These are phyloP conservation scores for Mythimna lalbum DNA, from an alignment of 2,888 invertebrate genomes.

Conservation along the genomic window DNA sequence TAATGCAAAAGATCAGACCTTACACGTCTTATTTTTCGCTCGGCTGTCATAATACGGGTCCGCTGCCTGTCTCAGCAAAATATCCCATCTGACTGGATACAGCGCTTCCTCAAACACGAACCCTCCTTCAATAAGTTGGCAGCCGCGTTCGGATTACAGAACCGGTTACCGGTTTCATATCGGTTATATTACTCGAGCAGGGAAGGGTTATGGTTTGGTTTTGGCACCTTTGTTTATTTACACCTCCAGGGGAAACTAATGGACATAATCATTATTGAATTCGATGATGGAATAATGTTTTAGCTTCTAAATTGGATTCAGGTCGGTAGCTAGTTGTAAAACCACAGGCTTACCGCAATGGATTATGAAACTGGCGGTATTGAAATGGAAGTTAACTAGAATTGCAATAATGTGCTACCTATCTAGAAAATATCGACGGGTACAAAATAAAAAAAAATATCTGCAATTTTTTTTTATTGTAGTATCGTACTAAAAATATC, in stretches of 20 bases:
- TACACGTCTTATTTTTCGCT: conserved; percentile 37
- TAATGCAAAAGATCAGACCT: conserved; percentile 24
- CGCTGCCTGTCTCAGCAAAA: conserved; percentile 50
- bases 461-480: too few species aligned
- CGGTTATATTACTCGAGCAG: conserved; percentile 41
- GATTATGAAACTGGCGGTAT: conserved; percentile 54
- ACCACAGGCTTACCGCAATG: conserved; percentile 53
- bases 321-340: conserved; percentile 31
- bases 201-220: conserved; percentile 49
- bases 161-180: conserved; percentile 58
- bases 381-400: conserved; percentile 16
- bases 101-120: conserved; percentile 62
- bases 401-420: conserved; percentile 1
- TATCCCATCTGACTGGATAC: conserved; percentile 53
- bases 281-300: conserved; percentile 28
- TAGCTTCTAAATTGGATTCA: conserved; percentile 42
- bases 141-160: conserved; percentile 60
- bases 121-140: conserved; percentile 58
- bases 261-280: conserved; percentile 43
- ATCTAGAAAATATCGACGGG: not conserved
- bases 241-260: conserved; percentile 39
- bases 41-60: conserved; percentile 46
- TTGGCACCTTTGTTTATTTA: conserved; percentile 52
- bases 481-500: not conserved
- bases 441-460: too few species aligned